Evolutionary conservation across 2,888 invertebrate species (phyloP), one percentile per base, ranked within the genome.

Genomic region (Nomada fucata): DNA sequence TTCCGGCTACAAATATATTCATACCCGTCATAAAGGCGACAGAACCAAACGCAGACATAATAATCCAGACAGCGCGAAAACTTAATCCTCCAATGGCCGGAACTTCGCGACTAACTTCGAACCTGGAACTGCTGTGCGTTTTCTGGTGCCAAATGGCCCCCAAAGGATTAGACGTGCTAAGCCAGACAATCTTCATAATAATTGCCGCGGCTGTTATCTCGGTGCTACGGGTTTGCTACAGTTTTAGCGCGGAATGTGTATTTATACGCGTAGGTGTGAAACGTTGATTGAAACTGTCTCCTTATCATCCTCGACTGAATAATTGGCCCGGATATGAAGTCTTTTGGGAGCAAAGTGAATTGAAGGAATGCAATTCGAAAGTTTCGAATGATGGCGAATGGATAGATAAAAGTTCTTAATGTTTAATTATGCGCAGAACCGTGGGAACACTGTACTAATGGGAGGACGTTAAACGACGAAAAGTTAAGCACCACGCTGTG

Each of bases 11-110:
- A 69, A 72, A 69, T 80, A 47, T 47, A 76, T 68, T 55, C 53
- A 29, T 80, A 55, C 44, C 26, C 13, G 18, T 10, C 26, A 47
- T 47, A n/a, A 53, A 44, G 68, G 42, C 20, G 29, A 44, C 50
- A 52, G 63, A n/a, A 53, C 59, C 36, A 59, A 60, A 64, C 71
- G 44, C 55, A 44, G 64, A 44, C 44, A 72, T 63, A 69, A 75
- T 82, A 79, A 83, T 75, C 74, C 59, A 36, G 60, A 42, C 36
- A 60, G 50, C 23, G 60, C 26, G 78, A 78, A 79, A 82, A 82
- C 74, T 75, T 79, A 72, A 82, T 83, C 74, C 82, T 72, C 75
- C 74, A n/a, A 60, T 75, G 83, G 65, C 69, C 72, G 20, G 69
- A 83, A 83, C 75, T 83, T 82, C 18, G 10, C 26, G 64, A 65